These are phyloP conservation scores for Nebria ingens DNA, from an alignment of 1,140 invertebrate genomes.

Conservation along the genomic window DNA sequence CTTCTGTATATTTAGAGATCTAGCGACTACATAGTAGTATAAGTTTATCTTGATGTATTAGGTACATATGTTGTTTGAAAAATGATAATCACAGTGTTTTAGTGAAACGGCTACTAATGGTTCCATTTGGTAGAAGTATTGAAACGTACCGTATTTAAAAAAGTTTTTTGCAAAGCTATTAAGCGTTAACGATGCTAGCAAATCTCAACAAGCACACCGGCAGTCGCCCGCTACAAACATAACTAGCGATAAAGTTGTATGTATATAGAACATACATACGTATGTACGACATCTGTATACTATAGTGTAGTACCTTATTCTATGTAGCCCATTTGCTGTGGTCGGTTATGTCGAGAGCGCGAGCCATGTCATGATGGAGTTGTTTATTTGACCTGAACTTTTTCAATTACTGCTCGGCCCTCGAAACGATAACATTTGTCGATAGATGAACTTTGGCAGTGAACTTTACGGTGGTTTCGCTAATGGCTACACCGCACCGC, in stretches of 20 bases:
- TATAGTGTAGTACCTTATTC: neutral
- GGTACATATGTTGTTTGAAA: too few species aligned
- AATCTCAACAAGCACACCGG: neutral
- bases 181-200: neutral
- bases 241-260: neutral
- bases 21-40: too few species aligned
- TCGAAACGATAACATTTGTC: constrained; percentile 7
- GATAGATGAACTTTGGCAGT: constrained; percentile 8
- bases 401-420: neutral
- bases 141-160: too few species aligned
- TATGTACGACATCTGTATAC: too few species aligned
- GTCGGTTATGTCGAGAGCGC: neutral
- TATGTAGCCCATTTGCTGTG: neutral
- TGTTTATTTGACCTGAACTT: neutral
- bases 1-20: too few species aligned
- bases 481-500: neutral
- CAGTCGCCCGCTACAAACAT: neutral
- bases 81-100: too few species aligned
- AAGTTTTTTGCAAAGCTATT: neutral
- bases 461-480: neutral
- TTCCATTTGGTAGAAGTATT: too few species aligned
- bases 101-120: too few species aligned
- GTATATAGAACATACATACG: too few species aligned
- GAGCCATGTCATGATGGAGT: neutral
- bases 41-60: too few species aligned